Conservation (phyloP, 2,888 invertebrate species). For the Drosophila anceps region DNA sequence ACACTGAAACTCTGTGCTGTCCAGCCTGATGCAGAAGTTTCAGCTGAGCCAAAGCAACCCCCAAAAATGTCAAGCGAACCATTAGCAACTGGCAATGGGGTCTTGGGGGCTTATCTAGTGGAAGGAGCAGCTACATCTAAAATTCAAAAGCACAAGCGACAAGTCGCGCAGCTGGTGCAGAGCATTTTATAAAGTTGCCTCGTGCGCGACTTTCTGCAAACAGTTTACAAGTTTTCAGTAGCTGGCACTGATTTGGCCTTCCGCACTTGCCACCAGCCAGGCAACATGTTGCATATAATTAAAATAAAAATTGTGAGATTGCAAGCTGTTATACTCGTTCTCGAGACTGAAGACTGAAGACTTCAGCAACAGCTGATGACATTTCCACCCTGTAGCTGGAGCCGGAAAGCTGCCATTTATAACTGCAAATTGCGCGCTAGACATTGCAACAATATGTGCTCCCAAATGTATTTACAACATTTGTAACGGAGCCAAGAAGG, state of each 20-base stretch:
- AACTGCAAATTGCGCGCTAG: conserved; percentile 60
- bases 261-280: conserved; percentile 25
- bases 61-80: conserved; percentile 46
- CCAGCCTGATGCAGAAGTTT: conserved; percentile 16
- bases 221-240: conserved; percentile 63
- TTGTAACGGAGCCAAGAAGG: conserved; percentile 34
- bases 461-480: conserved; percentile 69
- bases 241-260: conserved; percentile 59
- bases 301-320: conserved; percentile 43
- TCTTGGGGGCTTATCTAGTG: background rate
- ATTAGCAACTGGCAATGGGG: conserved; percentile 41
- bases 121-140: conserved; percentile 42
- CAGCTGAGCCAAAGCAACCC: conserved; percentile 62
- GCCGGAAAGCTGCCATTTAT: conserved; percentile 51
- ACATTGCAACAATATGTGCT: conserved; percentile 75
- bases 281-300: conserved; percentile 79
- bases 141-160: conserved; percentile 64
- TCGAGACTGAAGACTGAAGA: conserved; percentile 8
- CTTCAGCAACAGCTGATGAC: conserved; percentile 72
- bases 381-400: conserved; percentile 33
- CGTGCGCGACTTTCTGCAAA: conserved; percentile 6
- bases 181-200: conserved; percentile 8
- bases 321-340: conserved; percentile 7
- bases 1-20: conserved; percentile 54
- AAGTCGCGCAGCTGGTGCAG: conserved; percentile 67